phyloP scores from a whole-genome alignment of 2,888 invertebrate genomes.

The Coleophora flavipennella region DNA sequence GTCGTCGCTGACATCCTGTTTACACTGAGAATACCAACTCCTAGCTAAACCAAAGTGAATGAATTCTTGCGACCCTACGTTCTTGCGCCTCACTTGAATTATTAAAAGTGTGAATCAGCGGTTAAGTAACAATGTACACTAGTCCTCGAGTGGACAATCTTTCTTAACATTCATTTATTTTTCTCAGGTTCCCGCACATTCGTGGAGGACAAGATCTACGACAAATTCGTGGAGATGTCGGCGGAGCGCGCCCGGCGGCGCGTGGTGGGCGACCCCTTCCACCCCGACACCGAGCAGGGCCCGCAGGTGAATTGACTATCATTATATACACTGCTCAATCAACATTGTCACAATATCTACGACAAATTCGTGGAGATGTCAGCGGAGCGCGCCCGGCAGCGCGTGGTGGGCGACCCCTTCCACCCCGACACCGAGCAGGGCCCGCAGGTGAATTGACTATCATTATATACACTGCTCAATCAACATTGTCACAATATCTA shows the following conservation, averaged over 20 bases:
- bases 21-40: no score
- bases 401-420: constrained; percentile 92
- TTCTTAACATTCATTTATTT: no score
- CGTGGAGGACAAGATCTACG: constrained; percentile 91
- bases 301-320: constrained; percentile 82
- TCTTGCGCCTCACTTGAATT: no score
- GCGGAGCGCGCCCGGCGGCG: constrained; percentile 84
- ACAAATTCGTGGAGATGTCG: constrained; percentile 88
- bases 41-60: no score
- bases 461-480: no score
- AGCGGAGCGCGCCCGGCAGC: constrained; percentile 82
- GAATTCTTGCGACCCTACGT: no score
- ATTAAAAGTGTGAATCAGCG: no score
- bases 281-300: constrained; percentile 85
- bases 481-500: constrained; percentile 91
- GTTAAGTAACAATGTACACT: no score
- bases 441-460: constrained; percentile 80
- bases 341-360: constrained; percentile 90
- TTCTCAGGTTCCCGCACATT: constrained; percentile 89
- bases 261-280: constrained; percentile 91
- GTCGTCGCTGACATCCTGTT: no score
- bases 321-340: no score
- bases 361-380: constrained; percentile 90
- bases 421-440: constrained; percentile 86
- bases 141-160: no score